These are phyloP conservation scores for Pyrgus malvae DNA, from an alignment of 2,888 invertebrate genomes.

Conservation along the genomic window DNA sequence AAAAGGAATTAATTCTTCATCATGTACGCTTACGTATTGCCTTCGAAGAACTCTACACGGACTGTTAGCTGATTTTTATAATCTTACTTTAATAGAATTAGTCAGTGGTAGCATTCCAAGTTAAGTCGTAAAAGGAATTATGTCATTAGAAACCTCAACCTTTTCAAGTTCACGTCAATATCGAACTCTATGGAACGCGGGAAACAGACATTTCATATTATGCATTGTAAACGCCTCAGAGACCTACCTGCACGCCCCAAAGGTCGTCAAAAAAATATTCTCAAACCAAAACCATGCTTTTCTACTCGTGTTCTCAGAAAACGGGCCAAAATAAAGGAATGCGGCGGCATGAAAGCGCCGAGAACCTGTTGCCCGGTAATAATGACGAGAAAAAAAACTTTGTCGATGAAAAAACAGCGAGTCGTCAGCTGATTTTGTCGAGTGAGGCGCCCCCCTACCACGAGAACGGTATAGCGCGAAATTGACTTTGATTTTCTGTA, in stretches of 20 bases:
- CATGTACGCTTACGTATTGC: too few relatives aligned
- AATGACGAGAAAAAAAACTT: constrained; percentile 40
- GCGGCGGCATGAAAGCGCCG: constrained; percentile 37
- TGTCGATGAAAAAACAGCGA: constrained; percentile 35
- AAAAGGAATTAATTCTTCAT: too few relatives aligned
- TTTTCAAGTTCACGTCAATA: constrained; percentile 6
- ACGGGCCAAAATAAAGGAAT: constrained; percentile 41
- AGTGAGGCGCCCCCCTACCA: constrained; percentile 44
- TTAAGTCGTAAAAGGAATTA: constrained; percentile 25
- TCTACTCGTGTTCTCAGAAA: constrained; percentile 41
- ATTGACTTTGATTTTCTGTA: neutral
- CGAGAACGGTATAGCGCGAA: neutral
- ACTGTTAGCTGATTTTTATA: too few relatives aligned
- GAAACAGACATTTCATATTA: constrained; percentile 18
- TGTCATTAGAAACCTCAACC: constrained; percentile 19
- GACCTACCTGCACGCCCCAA: constrained; percentile 39
- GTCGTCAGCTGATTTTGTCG: constrained; percentile 44
- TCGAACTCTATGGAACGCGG: neutral
- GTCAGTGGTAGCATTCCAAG: too few relatives aligned
- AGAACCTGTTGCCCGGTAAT: constrained; percentile 42
- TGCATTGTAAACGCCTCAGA: constrained; percentile 28
- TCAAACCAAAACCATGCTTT: constrained; percentile 22
- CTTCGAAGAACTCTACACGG: too few relatives aligned
- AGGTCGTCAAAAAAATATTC: constrained; percentile 24
- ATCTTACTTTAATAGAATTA: too few relatives aligned